A percentile compares a stretch with the other conserved stretches of the same genome.
Conservation (phyloP, 2,888 invertebrate species). For the Amblyjoppa fuscipennis region DNA sequence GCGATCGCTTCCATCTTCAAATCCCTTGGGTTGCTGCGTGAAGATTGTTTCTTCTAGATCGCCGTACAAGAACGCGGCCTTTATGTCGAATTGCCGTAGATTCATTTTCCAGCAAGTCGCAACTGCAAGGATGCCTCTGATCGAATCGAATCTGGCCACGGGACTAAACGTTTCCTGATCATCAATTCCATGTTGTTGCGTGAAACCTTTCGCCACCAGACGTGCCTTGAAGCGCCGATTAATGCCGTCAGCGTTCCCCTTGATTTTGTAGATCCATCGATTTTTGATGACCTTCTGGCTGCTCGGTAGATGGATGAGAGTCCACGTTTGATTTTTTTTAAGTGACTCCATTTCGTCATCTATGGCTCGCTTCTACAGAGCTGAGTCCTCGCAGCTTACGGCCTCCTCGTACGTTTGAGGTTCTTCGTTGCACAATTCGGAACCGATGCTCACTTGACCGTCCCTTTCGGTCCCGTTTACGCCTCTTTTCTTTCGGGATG, state of each 20-base stretch:
- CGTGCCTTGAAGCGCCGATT: conserved; percentile 70
- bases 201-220: conserved; percentile 69
- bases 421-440: conserved; percentile 21
- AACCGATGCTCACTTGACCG: conserved; percentile 34
- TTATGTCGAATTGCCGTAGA: conserved; percentile 67
- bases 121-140: conserved; percentile 65
- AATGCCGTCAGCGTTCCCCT: conserved; percentile 66
- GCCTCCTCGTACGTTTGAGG: conserved; percentile 45
- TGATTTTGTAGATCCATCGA: conserved; percentile 70
- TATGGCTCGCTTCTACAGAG: conserved; percentile 37
- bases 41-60: conserved; percentile 67
- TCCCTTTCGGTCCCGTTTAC: conserved; percentile 55
- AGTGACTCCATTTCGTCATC: conserved; percentile 45
- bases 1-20: conserved; percentile 4
- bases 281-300: conserved; percentile 58
- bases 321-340: conserved; percentile 52
- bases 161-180: conserved; percentile 70
- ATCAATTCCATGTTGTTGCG: conserved; percentile 68
- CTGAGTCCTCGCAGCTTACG: conserved; percentile 4
- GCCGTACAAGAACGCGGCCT: conserved; percentile 70
- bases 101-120: conserved; percentile 58
- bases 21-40: conserved; percentile 65
- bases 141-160: conserved; percentile 59
- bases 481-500: conserved; percentile 52
- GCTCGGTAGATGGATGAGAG: conserved; percentile 29